phyloP scores from a whole-genome alignment of 2,888 invertebrate species.

The Ochlodes sylvanus region DNA sequence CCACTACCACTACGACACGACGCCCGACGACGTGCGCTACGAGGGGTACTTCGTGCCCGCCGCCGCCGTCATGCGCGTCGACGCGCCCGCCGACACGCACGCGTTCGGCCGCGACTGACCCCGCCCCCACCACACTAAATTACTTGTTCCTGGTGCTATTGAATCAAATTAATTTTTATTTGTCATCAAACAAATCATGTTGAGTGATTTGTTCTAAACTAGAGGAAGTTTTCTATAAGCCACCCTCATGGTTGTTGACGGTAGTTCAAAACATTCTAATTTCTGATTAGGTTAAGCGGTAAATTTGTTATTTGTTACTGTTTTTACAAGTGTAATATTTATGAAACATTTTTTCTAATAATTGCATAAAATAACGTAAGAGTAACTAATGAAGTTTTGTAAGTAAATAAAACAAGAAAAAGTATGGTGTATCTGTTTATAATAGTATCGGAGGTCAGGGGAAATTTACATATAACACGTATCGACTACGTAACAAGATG shows the following conservation, averaged over 20 bases:
- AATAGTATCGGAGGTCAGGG: constrained; percentile 19
- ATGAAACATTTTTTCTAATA: too few species aligned
- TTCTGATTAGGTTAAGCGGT: too few species aligned
- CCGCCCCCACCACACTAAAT: too few species aligned
- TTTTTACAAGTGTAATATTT: too few species aligned
- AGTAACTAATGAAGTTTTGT: background rate
- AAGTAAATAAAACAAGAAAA: constrained; percentile 21
- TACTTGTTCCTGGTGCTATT: background rate
- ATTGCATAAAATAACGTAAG: too few species aligned
- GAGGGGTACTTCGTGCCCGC: constrained; percentile 95
- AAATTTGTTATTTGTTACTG: too few species aligned
- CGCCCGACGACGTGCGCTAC: constrained; percentile 94
- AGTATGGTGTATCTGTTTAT: constrained; percentile 9
- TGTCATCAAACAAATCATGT: too few species aligned
- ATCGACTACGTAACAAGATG: constrained; percentile 13
- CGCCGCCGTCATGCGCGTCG: constrained; percentile 89
- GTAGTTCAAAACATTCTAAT: too few species aligned
- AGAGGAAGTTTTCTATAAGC: too few species aligned
- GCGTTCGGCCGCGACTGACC: constrained; percentile 90
- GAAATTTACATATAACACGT: constrained; percentile 16
- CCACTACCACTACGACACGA: constrained; percentile 98
- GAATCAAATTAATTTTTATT: too few species aligned
- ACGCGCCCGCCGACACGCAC: constrained; percentile 88
- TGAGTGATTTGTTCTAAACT: too few species aligned
- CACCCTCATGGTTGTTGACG: too few species aligned